Base-by-base conservation (phyloP, 2,113 vertebrate species). In the Petaurus breviceps region DNA sequence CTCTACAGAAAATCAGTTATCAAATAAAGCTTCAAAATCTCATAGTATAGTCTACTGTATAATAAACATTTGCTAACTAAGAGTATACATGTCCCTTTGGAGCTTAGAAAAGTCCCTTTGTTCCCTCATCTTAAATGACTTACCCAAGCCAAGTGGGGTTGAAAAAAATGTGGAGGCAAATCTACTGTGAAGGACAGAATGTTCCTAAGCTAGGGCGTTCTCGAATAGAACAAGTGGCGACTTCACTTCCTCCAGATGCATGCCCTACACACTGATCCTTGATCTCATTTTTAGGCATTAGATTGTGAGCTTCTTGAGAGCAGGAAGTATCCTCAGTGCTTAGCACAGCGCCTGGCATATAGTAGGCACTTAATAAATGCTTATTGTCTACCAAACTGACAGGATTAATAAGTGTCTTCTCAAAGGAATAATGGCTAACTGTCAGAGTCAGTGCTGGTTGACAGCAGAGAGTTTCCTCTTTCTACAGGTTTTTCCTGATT, bases 11-110 rank as follows among this genome's bases (percentile, higher is more conserved):
- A 89, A 77, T 57, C 43, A 95, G 26, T 43, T 93, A 57, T 51
- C 96, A 95, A 37, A 23, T 23, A 84, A 68, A 68, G 91, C 92
- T 97, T 97, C 53, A 95, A 94, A 47, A 84, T 95, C 52, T 93
- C 50, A 92, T 19, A 23, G 16, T 84, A 22, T 22, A 8, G 16
- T 84, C 68, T 84, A 50, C 49, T 68, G 51, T 90, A 97, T 53
- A 96, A 61, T 93, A 95, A 93, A 97, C 95, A 47, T 95, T 96
- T 96, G 91, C 92, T 95, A 91, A 68, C 92, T 95, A 90, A 68
- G 37, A 97, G 97, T 95, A 94, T 61, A n/a, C 61, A 91, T 96
- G 53, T 93, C 57, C 91, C 92, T 95, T 90, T n/a, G 6, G 54
- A 95, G 19, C 93, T 89, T 77, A 94, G 89, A 47, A 90, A 68